A percentile compares a stretch with the other conserved stretches of the same genome.
Conservation (phyloP, 2,113 vertebrate species). For the Struthidea cinerea region DNA sequence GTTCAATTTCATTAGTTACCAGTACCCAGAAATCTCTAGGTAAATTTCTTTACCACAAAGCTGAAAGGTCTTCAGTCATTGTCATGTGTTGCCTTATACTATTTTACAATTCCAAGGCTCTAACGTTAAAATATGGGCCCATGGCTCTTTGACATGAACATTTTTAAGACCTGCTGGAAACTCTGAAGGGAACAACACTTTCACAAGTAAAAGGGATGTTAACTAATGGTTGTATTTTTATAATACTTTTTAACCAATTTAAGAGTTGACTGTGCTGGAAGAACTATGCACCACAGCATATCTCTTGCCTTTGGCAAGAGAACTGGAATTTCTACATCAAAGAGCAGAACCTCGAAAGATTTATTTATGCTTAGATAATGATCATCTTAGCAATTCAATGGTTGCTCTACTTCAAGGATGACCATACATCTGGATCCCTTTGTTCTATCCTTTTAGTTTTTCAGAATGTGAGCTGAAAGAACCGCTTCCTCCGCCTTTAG, state of each 20-base stretch:
- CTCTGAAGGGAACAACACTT: not conserved
- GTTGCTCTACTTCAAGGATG: not conserved
- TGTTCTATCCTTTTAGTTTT: not conserved
- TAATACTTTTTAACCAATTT: not conserved
- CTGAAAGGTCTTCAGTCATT: not conserved
- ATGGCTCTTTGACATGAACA: rapidly evolving
- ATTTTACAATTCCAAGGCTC: not conserved
- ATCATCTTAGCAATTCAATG: not conserved
- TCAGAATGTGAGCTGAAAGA: not conserved
- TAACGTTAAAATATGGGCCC: not conserved
- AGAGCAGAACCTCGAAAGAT: not conserved
- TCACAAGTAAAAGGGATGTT: not conserved
- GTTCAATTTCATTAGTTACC: not conserved
- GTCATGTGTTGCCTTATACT: not conserved
- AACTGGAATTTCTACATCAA: not conserved
- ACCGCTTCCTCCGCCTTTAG: not conserved
- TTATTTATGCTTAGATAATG: not conserved
- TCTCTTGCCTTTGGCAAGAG: not conserved
- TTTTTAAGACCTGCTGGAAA: not conserved
- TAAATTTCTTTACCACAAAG: not conserved
- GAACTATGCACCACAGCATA: not conserved
- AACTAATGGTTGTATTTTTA: not conserved
- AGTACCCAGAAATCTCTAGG: not conserved
- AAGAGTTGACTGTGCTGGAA: not conserved
- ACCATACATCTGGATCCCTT: not conserved